phyloP scores from a whole-genome alignment of 1,140 invertebrate genomes.

The Proctacanthus coquilletti region DNA sequence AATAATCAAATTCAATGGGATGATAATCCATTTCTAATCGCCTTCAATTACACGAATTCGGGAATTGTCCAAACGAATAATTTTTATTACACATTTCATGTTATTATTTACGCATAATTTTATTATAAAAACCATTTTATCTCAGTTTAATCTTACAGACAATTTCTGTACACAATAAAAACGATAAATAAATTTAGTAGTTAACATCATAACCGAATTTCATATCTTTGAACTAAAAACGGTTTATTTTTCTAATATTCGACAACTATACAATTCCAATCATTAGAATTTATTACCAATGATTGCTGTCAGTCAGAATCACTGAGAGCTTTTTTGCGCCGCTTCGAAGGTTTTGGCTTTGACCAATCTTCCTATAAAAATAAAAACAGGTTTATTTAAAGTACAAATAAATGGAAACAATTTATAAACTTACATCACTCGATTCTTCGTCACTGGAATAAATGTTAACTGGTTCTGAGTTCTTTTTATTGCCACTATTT shows the following conservation, averaged over 20 bases:
- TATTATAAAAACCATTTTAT: too few relatives aligned
- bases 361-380: constrained; percentile 24
- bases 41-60: too few relatives aligned
- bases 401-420: neutral
- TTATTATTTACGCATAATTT: too few relatives aligned
- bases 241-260: constrained; percentile 1
- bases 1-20: too few relatives aligned
- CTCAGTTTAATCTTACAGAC: too few relatives aligned
- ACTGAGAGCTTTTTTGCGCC: constrained; percentile 25
- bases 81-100: too few relatives aligned
- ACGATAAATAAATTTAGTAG: too few relatives aligned
- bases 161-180: too few relatives aligned
- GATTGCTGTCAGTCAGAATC: constrained; percentile 26
- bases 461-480: constrained; percentile 22
- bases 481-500: constrained; percentile 20
- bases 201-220: too few relatives aligned
- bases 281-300: neutral
- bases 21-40: too few relatives aligned
- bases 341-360: constrained; percentile 27
- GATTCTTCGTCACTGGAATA: constrained; percentile 28
- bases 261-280: neutral
- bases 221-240: too few relatives aligned
- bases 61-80: too few relatives aligned
- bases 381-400: neutral
- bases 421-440: constrained; percentile 14